Evolutionary conservation across 2,888 invertebrate species (phyloP), one percentile per base, ranked within the genome.

Genomic region (Trissolcus japonicus): DNA sequence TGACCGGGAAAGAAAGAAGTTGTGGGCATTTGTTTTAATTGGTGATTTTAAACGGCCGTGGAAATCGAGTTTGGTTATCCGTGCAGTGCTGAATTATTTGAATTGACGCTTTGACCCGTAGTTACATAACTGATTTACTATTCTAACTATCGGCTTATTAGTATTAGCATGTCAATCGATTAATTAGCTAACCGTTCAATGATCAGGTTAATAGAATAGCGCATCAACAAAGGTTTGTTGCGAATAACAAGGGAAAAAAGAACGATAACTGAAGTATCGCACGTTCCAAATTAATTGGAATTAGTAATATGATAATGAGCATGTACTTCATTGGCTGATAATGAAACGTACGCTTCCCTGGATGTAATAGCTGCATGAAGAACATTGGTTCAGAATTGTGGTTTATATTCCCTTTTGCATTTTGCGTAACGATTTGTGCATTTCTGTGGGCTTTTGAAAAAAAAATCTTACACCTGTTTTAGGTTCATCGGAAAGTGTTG

Each of bases 101-200:
- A 46, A 46, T 16, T 1, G 46, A 46, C 6, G n/a, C 16, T 21
- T 17, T 14, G 7, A 46, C 46, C 25, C 21, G 43, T 19, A 9
- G 46, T 59, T 59, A 59, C 57, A 59, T 59, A 46, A 59, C 46
- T 59, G 25, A 46, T 59, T 59, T 41, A 25, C 46, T 14, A 46
- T 25, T 7, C 46, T 21, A 14, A 11, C 35, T 14, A 46, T 21
- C 43, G 25, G 57, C 46, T 46, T 59, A 16, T 59, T 46, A 25
- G 17, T 25, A 43, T 25, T 46, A 25, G 25, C 56, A 40, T 25
- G 21, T 46, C 13, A 46, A 46, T 59, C 46, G 25, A 59, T 46
- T 13, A 46, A 46, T 59, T 43, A 59, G 21, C 21, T 9, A 46
- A 25, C 25, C 19, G 57, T 43, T n/a, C 57, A 46, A 21, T 43